A percentile compares a stretch with the other conserved stretches of the same genome.
These are phyloP conservation scores for Spodoptera littoralis DNA, from an alignment of 2,888 invertebrate species.

Conservation along the genomic window DNA sequence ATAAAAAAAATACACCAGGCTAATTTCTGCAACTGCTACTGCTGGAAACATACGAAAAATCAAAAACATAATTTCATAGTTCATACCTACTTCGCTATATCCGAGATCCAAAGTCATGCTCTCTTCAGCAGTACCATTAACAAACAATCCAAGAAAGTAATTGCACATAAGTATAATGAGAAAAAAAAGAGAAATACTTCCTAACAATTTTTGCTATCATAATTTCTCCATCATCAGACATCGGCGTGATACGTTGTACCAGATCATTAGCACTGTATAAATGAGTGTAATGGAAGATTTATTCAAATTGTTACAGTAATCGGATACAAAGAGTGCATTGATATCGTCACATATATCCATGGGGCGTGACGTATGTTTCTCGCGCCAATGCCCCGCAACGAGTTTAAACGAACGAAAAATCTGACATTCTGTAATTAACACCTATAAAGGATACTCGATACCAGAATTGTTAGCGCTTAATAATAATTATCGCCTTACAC, in stretches of 20 bases:
- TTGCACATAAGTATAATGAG: too few species aligned
- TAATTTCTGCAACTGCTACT: too few species aligned
- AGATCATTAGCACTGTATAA: constrained; percentile 54
- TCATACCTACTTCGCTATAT: too few species aligned
- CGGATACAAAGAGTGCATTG: constrained; percentile 52
- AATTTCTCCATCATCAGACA: constrained; percentile 6
- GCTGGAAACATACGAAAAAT: too few species aligned
- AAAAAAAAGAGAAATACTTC: not conserved
- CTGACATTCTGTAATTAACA: constrained; percentile 74
- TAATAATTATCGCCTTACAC: too few species aligned
- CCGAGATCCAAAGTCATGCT: too few species aligned
- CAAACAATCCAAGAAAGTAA: too few species aligned
- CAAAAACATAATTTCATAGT: too few species aligned
- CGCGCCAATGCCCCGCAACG: constrained; percentile 67
- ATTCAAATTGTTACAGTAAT: constrained; percentile 56
- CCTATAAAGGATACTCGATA: constrained; percentile 52
- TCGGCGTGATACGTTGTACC: constrained; percentile 46
- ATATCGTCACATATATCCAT: constrained; percentile 64
- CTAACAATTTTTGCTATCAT: too few species aligned
- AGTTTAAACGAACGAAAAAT: constrained; percentile 79
- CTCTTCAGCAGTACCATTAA: too few species aligned
- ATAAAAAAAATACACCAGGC: too few species aligned
- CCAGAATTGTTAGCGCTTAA: constrained; percentile 22
- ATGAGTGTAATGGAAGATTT: constrained; percentile 55
- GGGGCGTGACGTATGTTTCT: constrained; percentile 74